Conservation (phyloP, 2,797 vertebrate genomes). For the Lycodopsis pacificus region DNA sequence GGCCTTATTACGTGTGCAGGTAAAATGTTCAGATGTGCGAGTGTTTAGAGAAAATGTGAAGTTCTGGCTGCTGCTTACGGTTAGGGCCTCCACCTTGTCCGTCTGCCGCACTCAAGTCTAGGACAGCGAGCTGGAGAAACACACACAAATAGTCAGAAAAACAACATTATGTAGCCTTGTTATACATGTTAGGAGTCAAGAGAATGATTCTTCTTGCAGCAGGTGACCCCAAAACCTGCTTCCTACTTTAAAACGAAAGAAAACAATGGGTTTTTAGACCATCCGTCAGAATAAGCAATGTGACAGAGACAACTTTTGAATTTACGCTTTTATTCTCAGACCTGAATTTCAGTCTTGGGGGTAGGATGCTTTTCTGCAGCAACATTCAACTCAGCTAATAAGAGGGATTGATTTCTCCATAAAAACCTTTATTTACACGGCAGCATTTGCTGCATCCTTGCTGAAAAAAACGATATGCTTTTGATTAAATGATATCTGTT, state of each 20-base stretch:
- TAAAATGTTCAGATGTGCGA: background rate
- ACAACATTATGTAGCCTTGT: background rate
- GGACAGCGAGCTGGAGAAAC: slow-evolving; percentile 92
- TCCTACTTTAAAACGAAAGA: background rate
- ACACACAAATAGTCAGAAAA: background rate
- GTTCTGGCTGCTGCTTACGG: slow-evolving; percentile 86
- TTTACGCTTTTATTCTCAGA: background rate
- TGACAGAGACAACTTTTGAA: background rate
- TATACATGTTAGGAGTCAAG: background rate
- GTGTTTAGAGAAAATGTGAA: background rate
- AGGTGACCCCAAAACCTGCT: background rate
- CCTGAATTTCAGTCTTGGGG: background rate
- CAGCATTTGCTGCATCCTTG: background rate
- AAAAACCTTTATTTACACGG: background rate
- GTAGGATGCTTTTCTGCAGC: slow-evolving; percentile 1
- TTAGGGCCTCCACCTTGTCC: slow-evolving; percentile 91
- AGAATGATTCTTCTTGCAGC: background rate
- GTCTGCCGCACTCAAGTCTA: slow-evolving; percentile 95
- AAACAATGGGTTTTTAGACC: background rate
- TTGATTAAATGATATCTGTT: background rate
- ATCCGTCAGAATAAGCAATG: background rate
- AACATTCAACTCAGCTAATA: background rate
- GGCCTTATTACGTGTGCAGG: background rate
- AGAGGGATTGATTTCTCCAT: background rate
- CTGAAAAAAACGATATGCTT: background rate